Conservation (phyloP, 2,797 vertebrate genomes). For the Mormyrus proboscirostris region DNA sequence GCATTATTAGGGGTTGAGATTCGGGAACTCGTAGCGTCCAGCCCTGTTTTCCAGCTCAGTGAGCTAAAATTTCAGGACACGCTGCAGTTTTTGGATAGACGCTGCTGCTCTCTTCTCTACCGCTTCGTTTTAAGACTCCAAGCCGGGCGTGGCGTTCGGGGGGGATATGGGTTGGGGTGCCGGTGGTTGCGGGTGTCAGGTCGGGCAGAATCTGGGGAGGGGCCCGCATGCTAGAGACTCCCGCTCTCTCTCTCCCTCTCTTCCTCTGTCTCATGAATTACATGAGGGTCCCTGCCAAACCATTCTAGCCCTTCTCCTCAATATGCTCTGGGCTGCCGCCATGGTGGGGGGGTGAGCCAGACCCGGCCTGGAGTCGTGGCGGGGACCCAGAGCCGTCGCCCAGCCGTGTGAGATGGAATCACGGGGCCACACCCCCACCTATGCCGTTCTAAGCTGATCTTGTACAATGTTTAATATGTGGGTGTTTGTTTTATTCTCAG, state of each 20-base stretch:
- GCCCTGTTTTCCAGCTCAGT: not conserved
- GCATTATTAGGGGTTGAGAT: not conserved
- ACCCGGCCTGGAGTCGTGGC: not conserved
- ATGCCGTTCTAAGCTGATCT: not conserved
- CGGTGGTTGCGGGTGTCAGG: not conserved
- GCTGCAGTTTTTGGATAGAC: not conserved
- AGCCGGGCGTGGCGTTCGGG: not conserved
- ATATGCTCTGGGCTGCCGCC: not conserved
- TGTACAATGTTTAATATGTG: not conserved
- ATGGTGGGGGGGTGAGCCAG: not conserved
- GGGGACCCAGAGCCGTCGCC: not conserved
- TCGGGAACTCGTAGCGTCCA: not conserved
- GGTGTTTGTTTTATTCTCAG: not conserved
- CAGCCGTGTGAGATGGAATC: not conserved
- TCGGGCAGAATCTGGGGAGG: not conserved
- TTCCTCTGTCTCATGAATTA: not conserved
- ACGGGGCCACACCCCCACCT: not conserved
- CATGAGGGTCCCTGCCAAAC: not conserved
- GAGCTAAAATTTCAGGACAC: not conserved
- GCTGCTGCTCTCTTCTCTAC: not conserved
- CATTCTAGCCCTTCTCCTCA: not conserved
- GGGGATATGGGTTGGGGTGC: no score
- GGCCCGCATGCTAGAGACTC: not conserved
- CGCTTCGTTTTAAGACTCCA: not conserved
- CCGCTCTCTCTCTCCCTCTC: not conserved